Percentiles rank a stretch among this genome's conserved stretches.
phyloP scores from a whole-genome alignment of 2,888 invertebrate genomes.

The Zootermopsis nevadensis region DNA sequence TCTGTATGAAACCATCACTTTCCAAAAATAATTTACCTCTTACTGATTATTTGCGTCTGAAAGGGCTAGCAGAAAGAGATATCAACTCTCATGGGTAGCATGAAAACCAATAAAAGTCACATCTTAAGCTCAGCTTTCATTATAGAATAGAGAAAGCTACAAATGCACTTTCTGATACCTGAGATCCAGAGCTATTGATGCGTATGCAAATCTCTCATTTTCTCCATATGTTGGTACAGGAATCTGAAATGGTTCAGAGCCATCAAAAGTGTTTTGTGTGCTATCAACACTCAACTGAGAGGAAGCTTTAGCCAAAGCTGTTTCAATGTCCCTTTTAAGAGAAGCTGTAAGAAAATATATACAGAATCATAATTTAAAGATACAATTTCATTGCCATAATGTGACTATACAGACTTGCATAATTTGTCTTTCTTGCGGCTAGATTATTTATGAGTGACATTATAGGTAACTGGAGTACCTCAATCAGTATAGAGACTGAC shows the following conservation, averaged over 20 bases:
- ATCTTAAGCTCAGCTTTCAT: no score
- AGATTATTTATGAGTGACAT: no score
- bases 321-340: neutral
- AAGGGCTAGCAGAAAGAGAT: neutral
- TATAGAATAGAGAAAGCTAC: no score
- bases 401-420: no score
- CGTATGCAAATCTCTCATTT: slow-evolving; percentile 67
- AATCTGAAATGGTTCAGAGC: neutral
- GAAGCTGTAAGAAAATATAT: neutral
- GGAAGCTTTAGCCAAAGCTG: slow-evolving; percentile 1
- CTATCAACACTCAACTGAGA: slow-evolving; percentile 13
- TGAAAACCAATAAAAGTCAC: no score
- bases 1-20: no score
- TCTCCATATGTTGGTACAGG: slow-evolving; percentile 61
- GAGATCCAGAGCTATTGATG: slow-evolving; percentile 68
- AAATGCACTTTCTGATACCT: slow-evolving; percentile 56
- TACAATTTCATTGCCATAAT: no score
- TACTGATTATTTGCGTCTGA: neutral
- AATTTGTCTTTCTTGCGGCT: no score
- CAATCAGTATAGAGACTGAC: no score
- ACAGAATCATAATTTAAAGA: no score
- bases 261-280: neutral
- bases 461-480: no score
- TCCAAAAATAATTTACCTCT: slow-evolving; percentile 10
- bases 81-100: neutral